Base-by-base conservation (phyloP, 2,888 invertebrate species). In the Dinocampus coccinellae region DNA sequence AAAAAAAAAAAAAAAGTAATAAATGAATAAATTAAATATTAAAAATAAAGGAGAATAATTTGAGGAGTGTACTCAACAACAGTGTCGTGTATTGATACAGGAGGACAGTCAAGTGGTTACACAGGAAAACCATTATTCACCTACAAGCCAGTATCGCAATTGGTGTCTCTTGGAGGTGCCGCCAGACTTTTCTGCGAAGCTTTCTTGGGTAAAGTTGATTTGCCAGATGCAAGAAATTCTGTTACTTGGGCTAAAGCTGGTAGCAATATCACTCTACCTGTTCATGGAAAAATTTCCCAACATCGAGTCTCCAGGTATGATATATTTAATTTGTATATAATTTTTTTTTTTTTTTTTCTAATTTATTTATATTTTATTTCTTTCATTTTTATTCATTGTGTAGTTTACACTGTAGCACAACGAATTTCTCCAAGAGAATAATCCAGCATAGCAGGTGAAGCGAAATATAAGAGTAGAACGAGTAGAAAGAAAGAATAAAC, bases 141-240 rank as follows among this genome's bases (percentile, higher is more conserved):
- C 80, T 94, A 92, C 87, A 90, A 90, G 76, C 92, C 93, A 13
- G 89, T 89, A 77, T 91, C 93, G 80, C 91, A 92, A 85, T 90
- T 91, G 87, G 90, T 91, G 70, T 89, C 90, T 70, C 88, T 92
- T 73, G 93, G 92, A 9, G 90, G 90, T 70, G 88, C 89, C n/a
- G 89, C 92, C 36, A 89, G 94, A 67, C 89, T 94, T 62, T 94
- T 92, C 88, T 94, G 94, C 87, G 94, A 94, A 88, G 94, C 93
- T 58, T 93, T 94, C 82, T 91, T 93, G 70, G 94, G 94, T 91
- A 89, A 92, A 89, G 91, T 93, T 20, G 91, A 92, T 82, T 88
- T 94, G 39, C 94, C 94, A 16, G 94, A 94, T 83, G 92, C 93
- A 7, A 90, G 89, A 72, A 93, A 91, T 82, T 92, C 93, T 79